Evolutionary conservation across 2,888 invertebrate genomes (phyloP).

Genomic region (Cordilura impudica): DNA sequence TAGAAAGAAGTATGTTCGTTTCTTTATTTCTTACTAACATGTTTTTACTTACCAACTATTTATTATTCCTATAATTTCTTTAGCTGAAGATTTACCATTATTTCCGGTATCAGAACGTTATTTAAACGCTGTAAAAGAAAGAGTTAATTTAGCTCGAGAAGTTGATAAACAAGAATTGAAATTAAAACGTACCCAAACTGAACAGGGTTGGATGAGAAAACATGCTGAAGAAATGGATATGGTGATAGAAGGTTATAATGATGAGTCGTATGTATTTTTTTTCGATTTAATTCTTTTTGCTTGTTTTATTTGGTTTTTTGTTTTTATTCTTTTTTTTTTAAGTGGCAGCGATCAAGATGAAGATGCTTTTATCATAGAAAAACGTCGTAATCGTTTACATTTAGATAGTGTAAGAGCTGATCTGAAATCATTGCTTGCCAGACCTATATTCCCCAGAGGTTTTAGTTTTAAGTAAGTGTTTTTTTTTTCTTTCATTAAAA

Average conservation of each 20-base stretch:
- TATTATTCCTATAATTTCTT: background rate
- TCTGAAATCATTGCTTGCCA: conserved; percentile 75
- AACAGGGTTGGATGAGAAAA: conserved; percentile 91
- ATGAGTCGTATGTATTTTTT: conserved; percentile 71
- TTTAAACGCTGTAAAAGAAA: conserved; percentile 83
- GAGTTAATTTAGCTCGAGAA: conserved; percentile 87
- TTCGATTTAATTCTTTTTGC: conserved; percentile 25
- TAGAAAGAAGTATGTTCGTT: conserved; percentile 86
- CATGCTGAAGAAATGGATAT: conserved; percentile 95
- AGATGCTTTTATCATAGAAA: conserved; percentile 73
- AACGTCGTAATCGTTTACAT: conserved; percentile 73
- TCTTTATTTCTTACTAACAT: background rate
- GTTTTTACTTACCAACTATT: background rate
- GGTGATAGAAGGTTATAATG: conserved; percentile 87
- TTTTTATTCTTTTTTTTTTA: background rate
- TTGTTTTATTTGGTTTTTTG: background rate
- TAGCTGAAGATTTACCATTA: conserved; percentile 88
- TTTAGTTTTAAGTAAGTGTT: conserved; percentile 80
- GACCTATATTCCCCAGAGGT: conserved; percentile 84
- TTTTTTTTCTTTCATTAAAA: background rate
- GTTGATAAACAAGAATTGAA: conserved; percentile 87
- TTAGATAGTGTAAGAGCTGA: conserved; percentile 69
- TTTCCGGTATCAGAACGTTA: conserved; percentile 86
- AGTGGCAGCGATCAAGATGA: conserved; percentile 75
- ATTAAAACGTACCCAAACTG: conserved; percentile 81